Conservation (phyloP, 2,113 vertebrate genomes). For the Prunella fulvescens region DNA sequence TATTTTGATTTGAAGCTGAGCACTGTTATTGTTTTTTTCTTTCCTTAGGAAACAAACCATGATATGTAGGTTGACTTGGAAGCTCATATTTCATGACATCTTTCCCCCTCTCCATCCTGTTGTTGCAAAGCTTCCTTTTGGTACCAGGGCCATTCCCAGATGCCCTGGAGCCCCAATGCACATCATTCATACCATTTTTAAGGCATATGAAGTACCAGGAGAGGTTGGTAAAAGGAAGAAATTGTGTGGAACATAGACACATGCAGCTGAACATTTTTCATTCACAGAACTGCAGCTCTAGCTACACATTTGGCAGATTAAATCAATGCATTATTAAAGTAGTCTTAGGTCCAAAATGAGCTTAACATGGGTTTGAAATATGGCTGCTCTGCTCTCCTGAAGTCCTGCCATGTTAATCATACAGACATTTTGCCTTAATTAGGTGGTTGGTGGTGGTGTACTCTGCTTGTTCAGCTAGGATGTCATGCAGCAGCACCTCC, state of each 20-base stretch:
- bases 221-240: background rate
- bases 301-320: background rate
- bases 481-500: background rate
- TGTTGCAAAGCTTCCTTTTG: background rate
- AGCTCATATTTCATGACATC: background rate
- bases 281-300: background rate
- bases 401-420: background rate
- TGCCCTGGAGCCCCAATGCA: fast-evolving
- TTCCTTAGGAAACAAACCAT: background rate
- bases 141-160: background rate
- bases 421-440: background rate
- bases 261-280: background rate
- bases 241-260: background rate
- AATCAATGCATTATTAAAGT: background rate
- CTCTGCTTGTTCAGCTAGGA: background rate
- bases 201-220: background rate
- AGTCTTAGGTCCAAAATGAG: background rate
- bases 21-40: background rate
- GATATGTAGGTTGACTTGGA: background rate
- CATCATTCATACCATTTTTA: background rate
- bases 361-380: background rate
- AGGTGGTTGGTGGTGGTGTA: background rate
- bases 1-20: conserved; percentile 40
- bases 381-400: background rate
- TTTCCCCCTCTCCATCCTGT: background rate